Conservation (phyloP, 2,797 vertebrate genomes). For the Ptychadena robeensis region DNA sequence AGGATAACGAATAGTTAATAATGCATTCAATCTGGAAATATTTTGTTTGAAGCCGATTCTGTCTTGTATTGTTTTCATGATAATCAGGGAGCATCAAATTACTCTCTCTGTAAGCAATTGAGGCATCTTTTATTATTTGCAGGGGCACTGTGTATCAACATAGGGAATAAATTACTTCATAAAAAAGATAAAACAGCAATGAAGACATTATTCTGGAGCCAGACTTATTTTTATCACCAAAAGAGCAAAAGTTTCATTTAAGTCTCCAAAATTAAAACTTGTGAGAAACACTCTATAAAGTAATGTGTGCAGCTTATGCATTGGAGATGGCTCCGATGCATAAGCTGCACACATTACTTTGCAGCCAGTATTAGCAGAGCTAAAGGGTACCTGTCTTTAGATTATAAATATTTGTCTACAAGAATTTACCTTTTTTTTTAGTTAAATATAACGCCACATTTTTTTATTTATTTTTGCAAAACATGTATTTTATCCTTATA, state of each 20-base stretch:
- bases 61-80: conserved; percentile 15
- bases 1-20: conserved; percentile 11
- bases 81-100: conserved; percentile 16
- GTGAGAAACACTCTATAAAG: background rate
- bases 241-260: background rate
- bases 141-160: conserved; percentile 5
- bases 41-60: background rate
- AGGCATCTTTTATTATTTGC: conserved; percentile 28
- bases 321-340: background rate
- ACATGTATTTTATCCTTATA: too few relatives aligned
- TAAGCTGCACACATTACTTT: background rate
- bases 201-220: conserved; percentile 26
- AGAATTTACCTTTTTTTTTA: too few relatives aligned
- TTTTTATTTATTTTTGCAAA: too few relatives aligned
- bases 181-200: conserved; percentile 9
- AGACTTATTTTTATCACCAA: conserved; percentile 27
- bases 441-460: too few relatives aligned
- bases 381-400: background rate
- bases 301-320: background rate
- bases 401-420: too few relatives aligned
- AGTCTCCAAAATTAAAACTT: background rate
- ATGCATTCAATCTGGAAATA: conserved; percentile 8
- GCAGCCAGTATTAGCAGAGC: background rate
- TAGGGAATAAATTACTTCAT: conserved; percentile 21
- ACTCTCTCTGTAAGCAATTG: conserved; percentile 6